Evolutionary conservation across 64 coral and sea anemone species (phyloP).

Genomic region (Actinia equina): DNA sequence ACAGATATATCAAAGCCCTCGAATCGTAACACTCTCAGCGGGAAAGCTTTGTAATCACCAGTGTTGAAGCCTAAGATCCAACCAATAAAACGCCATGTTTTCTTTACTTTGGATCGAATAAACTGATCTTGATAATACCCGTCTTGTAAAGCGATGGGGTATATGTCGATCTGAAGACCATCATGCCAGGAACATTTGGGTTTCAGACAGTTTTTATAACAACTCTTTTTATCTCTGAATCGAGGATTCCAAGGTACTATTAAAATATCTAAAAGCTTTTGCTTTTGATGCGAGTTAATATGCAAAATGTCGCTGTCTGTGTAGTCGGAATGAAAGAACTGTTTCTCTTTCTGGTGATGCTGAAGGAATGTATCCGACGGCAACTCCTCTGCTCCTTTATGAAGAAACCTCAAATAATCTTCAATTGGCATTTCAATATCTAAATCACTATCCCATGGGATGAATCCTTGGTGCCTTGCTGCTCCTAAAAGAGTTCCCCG

Average conservation of each 20-base stretch:
- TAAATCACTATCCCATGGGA: conserved; percentile 42
- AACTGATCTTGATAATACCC: neutral
- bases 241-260: neutral
- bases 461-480: conserved; percentile 38
- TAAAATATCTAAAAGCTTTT: neutral
- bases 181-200: conserved; percentile 5
- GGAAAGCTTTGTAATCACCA: neutral
- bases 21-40: neutral
- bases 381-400: neutral
- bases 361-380: conserved; percentile 14
- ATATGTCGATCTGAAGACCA: conserved; percentile 22
- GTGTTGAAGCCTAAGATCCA: neutral
- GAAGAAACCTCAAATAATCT: conserved; percentile 39
- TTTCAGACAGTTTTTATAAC: neutral
- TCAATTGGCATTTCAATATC: conserved; percentile 47
- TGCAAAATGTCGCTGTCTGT: no score
- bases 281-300: neutral
- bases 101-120: neutral
- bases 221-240: conserved; percentile 24
- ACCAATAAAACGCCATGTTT: neutral
- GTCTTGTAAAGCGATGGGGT: neutral
- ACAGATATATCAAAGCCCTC: neutral
- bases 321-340: neutral
- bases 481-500: conserved; percentile 41
- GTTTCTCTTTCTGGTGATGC: neutral